Base-by-base conservation (phyloP, 2,113 vertebrate genomes). In the Caracal caracal region DNA sequence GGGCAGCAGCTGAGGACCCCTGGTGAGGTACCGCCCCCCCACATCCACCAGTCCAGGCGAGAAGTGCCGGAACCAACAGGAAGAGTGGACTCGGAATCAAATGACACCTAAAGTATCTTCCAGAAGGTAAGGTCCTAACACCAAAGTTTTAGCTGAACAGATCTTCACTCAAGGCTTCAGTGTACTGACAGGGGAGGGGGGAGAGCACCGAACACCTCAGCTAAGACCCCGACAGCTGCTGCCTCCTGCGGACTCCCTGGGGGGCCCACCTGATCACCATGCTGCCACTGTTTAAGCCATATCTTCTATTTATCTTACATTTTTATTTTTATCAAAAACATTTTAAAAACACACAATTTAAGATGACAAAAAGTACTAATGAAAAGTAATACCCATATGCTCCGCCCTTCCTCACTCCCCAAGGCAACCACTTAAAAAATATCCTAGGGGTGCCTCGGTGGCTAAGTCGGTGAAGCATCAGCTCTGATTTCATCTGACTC, bases 341-440 rank as follows among this genome's bases (percentile, higher is more conserved):
- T 70, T 33, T 73, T 30, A 63, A 43, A 76, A 78, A 78, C 10
- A 84, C 33, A 68, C 17, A 61, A 43, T 35, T 75, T 79, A 30
- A 90, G 94, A 88, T n/a, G 49, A 79, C 40, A 65, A 87, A 87
- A 85, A 78, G 63, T 35, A 88, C 65, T 40, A 76, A 94, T 16
- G 75, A 71, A 89, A 85, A 93, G 5, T 5, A 75, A 82, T 9
- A 82, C 3, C 11, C 8, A 7, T 8, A 80, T 13, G n/a, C 0
- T 7, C 33, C 3, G 8, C 8, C 28, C 13, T 73, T 53, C 19
- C 11, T n/a, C 28, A 35, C 0, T n/a, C 49, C 12, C 15, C 26
- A 68, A 93, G 53, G 40, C 35, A 63, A 79, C 22, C 19, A 75
- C 6, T 59, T 75, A 16, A 33, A 75, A 91, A 88, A 65, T n/a